Base-by-base conservation (phyloP, 2,797 vertebrate species). In the Steatocranus sp. region DNA sequence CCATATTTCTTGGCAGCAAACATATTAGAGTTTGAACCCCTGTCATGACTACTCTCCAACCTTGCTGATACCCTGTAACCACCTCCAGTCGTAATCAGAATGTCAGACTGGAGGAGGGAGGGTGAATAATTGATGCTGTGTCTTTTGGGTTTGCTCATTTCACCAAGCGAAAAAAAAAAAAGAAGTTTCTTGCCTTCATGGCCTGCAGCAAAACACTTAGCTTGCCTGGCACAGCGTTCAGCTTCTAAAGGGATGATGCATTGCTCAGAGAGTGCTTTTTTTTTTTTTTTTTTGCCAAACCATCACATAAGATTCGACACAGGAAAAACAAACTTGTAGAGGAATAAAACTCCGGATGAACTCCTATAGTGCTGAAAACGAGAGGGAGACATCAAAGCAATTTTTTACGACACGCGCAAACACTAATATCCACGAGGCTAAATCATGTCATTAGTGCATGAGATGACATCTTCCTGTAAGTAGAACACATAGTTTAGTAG, bases 121-220 rank as follows among this genome's bases (percentile, higher is more conserved):
- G 89, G 86, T 94, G 90, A 95, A 95, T 95, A 94, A 95, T 95
- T 95, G 92, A 94, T 94, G 90, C 85, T 89, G 74, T 87, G 84
- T 95, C 89, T 93, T 92, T 92, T 84, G 87, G 87, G 86, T 87
- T 94, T 91, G 91, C 87, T 94, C 90, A 92, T 93, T 94, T 91
- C 90, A 83, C 83, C 48, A 86, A 88, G 90, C 85, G 86, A 87
- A 89, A 92, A 91, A 63, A 58, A 63, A 90, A 91, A 86, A 92
- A 91, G 14, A 92, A 76, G 83, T 93, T 92, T 92, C 79, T 91
- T 92, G 90, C 86, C 83, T 89, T 84, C 11, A 51, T 80, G 1
- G 92, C 95, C 93, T 68, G 82, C 25, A 43, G 93, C 89, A 58
- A 87, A 89, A 93, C 88, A 88, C 91, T 92, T 80, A 90, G 89